Base-by-base conservation (phyloP, 2,113 vertebrate species). In the Rhineura floridana region DNA sequence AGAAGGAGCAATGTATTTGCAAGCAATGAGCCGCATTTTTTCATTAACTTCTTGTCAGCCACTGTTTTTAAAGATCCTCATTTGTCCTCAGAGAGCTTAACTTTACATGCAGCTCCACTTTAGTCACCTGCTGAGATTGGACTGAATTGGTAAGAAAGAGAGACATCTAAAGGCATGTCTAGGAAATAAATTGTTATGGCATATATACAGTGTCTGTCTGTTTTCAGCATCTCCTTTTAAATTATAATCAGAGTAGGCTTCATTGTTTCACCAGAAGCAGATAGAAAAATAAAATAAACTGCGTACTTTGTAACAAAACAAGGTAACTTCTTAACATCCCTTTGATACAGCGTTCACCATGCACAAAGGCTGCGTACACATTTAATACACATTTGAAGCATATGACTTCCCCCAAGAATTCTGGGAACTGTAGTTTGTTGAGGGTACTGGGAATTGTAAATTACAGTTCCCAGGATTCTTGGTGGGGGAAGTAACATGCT, bases 31-130 rank as follows among this genome's bases (percentile, higher is more conserved):
- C 76, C 77, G 4, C 52, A 89, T 77, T 94, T 92, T 91, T 88
- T 92, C 91, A 76, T 94, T 92, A 93, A 88, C 84, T 88, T 94
- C 55, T 91, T 89, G 81, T 91, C 77, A 33, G 73, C 50, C 59
- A 39, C 36, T 84, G 0, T 92, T 95, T 93, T 90, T 77, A 87
- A 33, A 86, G 42, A 82, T n/a, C 33, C 33, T 89, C 82, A 11
- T 85, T 92, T 9, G 0, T 91, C 82, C 90, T 90, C 81, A 33
- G 86, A 94, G 90, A 73, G 80, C 72, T 88, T 36, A 72, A 7
- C 84, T 81, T 87, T 25, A 10, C 23, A 17, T 65, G 17, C 75
- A 1, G 0, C 4, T 0, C 50, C 63, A 15, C 33, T 52, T 46
- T 77, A 39, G 2, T 21, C 44, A 42, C n/a, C 28, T 52, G 9